These are phyloP conservation scores for Caenorhabditis japonica DNA, from an alignment of 2,888 invertebrate genomes.

Conservation along the genomic window DNA sequence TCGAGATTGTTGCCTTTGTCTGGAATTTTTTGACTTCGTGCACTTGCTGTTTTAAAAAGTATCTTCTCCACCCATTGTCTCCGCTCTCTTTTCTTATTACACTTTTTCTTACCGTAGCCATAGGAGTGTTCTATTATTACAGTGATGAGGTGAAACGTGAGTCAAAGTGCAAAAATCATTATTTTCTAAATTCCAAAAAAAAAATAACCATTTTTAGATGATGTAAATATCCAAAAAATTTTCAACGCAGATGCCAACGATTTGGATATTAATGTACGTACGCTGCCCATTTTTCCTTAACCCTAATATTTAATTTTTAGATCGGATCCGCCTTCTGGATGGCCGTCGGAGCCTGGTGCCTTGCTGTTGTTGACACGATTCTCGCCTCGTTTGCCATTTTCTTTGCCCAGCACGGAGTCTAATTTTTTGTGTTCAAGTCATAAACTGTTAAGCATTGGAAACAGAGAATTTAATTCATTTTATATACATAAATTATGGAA, in stretches of 20 bases:
- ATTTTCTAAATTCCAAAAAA: background rate
- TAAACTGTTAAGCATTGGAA: background rate
- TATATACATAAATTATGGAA: constrained; percentile 25
- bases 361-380: constrained; percentile 43
- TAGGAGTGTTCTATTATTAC: constrained; percentile 44
- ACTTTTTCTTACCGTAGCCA: constrained; percentile 28
- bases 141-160: constrained; percentile 32
- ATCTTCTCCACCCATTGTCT: constrained; percentile 47
- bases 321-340: constrained; percentile 51
- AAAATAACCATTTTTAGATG: constrained; percentile 10
- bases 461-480: constrained; percentile 7
- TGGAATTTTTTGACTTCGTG: constrained; percentile 59
- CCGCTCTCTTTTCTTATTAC: constrained; percentile 44
- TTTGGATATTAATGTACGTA: constrained; percentile 37
- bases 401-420: constrained; percentile 50
- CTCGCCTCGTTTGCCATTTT: constrained; percentile 51
- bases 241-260: constrained; percentile 15
- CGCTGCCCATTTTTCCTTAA: background rate
- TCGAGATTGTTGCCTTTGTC: constrained; percentile 55
- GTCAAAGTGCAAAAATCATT: background rate
- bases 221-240: constrained; percentile 22
- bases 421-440: background rate
- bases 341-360: constrained; percentile 49
- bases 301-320: constrained; percentile 12
- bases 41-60: constrained; percentile 54